phyloP scores from a whole-genome alignment of 2,888 invertebrate species.

The Axea sp. region DNA sequence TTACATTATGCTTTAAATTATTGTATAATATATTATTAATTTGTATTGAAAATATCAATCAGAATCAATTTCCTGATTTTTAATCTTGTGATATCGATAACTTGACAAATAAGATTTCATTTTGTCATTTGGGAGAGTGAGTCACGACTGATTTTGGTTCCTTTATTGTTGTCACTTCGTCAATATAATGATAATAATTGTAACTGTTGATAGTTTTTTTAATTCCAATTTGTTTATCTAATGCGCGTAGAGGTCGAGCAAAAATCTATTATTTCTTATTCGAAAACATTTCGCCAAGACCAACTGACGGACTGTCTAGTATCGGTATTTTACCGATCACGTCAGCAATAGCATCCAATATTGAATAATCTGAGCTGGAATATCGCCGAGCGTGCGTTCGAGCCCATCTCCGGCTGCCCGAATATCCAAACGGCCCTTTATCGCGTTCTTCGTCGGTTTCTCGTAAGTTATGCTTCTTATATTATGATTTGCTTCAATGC shows the following conservation, averaged over 20 bases:
- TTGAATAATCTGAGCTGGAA: slow-evolving; percentile 76
- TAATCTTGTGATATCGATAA: no score
- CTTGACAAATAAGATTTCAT: no score
- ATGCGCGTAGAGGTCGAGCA: slow-evolving; percentile 49
- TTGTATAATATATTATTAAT: no score
- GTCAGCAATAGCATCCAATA: slow-evolving; percentile 68
- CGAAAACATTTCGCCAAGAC: slow-evolving; percentile 58
- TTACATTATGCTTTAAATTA: no score
- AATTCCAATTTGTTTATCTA: slow-evolving; percentile 27
- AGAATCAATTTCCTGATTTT: no score
- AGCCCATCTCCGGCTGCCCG: slow-evolving; percentile 59
- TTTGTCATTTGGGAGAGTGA: slow-evolving; percentile 45
- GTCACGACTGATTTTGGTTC: slow-evolving; percentile 57
- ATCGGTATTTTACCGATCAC: slow-evolving; percentile 50
- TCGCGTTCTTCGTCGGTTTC: slow-evolving; percentile 78
- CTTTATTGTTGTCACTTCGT: slow-evolving; percentile 37
- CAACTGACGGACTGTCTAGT: slow-evolving; percentile 63
- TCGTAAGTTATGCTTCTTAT: slow-evolving; percentile 80
- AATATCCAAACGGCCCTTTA: slow-evolving; percentile 68
- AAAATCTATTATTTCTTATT: slow-evolving; percentile 40
- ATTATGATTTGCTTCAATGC: slow-evolving; percentile 80
- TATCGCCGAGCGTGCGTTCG: slow-evolving; percentile 75
- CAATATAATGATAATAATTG: slow-evolving; percentile 17
- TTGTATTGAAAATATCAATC: no score
- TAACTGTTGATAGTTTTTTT: slow-evolving; percentile 31